phyloP scores from a whole-genome alignment of 2,113 vertebrate species.

The Pungitius pungitius region DNA sequence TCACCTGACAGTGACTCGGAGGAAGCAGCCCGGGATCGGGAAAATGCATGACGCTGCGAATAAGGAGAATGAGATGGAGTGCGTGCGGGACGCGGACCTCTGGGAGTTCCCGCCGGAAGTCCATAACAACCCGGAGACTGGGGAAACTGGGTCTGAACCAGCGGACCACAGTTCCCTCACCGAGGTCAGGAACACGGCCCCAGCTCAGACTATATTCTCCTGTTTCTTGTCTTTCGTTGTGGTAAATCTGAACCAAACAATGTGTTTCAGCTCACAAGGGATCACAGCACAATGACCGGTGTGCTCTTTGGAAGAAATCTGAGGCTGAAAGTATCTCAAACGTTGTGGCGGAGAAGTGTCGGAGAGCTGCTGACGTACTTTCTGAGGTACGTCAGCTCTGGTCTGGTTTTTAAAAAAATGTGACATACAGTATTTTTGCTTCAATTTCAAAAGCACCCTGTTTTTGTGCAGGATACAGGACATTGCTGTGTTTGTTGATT shows the following conservation, averaged over 20 bases:
- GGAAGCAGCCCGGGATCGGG: conserved; percentile 54
- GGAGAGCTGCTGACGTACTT: conserved; percentile 92
- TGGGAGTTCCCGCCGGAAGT: conserved; percentile 81
- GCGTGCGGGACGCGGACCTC: conserved; percentile 78
- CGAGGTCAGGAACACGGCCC: conserved; percentile 81
- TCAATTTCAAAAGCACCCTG: conserved; percentile 8
- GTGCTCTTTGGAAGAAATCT: conserved; percentile 92
- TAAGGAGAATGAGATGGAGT: conserved; percentile 89
- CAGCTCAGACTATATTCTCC: not conserved
- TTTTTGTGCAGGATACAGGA: conserved; percentile 87
- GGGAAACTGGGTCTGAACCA: conserved; percentile 83
- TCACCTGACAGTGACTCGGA: conserved; percentile 60
- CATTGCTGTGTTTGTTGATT: conserved; percentile 90
- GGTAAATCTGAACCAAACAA: not conserved
- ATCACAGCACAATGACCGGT: conserved; percentile 88
- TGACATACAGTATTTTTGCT: not conserved
- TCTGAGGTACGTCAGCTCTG: conserved; percentile 81
- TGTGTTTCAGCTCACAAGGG: conserved; percentile 85
- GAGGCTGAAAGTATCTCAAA: conserved; percentile 90
- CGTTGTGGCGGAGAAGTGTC: conserved; percentile 90
- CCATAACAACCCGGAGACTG: conserved; percentile 81
- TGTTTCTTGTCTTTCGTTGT: not conserved
- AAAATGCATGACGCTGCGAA: conserved; percentile 86
- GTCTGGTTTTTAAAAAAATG: not conserved
- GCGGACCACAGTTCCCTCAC: conserved; percentile 84